A percentile compares a stretch with the other conserved stretches of the same genome.
Conservation (phyloP, 2,797 vertebrate genomes). For the Myiothlypis coronata region DNA sequence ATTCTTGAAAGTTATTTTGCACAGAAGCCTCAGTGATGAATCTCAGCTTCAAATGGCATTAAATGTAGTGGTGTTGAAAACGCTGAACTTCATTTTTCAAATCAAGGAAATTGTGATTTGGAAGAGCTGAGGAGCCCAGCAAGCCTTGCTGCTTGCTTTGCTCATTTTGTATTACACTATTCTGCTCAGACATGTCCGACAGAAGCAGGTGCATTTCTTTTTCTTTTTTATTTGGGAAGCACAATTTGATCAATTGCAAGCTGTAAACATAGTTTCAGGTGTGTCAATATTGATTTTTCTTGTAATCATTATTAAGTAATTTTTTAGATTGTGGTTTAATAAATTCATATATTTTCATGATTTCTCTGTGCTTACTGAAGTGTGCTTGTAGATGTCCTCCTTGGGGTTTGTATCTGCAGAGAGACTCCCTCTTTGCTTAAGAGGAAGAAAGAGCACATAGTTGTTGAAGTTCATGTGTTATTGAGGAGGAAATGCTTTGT, state of each 20-base stretch:
- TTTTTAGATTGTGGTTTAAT: neutral
- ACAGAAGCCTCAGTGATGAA: neutral
- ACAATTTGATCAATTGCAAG: neutral
- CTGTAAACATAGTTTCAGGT: neutral
- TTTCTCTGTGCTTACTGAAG: neutral
- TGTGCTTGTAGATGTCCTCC: neutral
- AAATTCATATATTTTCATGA: neutral
- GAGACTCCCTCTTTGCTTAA: neutral
- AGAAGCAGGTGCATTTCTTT: neutral
- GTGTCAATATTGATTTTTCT: neutral
- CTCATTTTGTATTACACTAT: neutral
- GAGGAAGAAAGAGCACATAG: neutral
- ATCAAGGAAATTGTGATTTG: neutral
- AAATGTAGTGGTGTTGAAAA: neutral
- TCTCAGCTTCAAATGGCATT: neutral
- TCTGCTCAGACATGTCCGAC: neutral
- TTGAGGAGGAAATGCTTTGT: conserved; percentile 9
- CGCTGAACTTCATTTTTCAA: neutral
- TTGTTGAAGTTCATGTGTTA: neutral
- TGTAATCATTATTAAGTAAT: neutral
- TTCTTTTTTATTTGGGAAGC: neutral
- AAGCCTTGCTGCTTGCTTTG: neutral
- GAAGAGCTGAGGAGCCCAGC: neutral
- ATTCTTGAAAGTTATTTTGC: neutral
- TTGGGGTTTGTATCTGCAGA: neutral